Base-by-base conservation (phyloP, 2,888 invertebrate species). In the Hyppa rectilinea region DNA sequence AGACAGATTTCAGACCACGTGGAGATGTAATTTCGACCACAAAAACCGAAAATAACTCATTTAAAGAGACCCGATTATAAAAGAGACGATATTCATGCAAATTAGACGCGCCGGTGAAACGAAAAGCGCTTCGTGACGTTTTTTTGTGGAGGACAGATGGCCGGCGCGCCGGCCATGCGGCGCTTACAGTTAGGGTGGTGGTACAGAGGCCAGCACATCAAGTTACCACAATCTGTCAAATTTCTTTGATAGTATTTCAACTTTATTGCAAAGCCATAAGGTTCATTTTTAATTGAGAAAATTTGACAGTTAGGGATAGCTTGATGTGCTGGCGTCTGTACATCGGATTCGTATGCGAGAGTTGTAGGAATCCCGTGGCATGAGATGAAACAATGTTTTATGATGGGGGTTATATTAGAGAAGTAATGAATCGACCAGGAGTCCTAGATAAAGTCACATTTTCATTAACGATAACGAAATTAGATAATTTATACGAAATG, bases 61-160 rank as follows among this genome's bases (percentile, higher is more conserved):
- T 78, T 78, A 83, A 83, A 84, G 67, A 73, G 80, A 78, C 20
- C 53, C 71, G 71, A 76, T 84, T 77, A 75, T 74, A 78, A 81
- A 77, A 61, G 68, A 82, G 72, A 71, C 61, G 71, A 75, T 80
- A 82, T 80, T 81, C 80, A 87, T 88, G 86, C 86, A 88, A 88
- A 88, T 88, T 78, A 80, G 67, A 52, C 62, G 68, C 23, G 23
- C 62, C 55, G 10, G 59, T 72, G 69, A 71, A 77, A 78, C 58
- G 61, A 71, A 84, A 83, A 80, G 55, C 75, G 73, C 50, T 65
- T 52, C 62, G 70, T 60, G 81, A 81, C 68, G 66, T 79, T 77
- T 83, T 81, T 84, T 84, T 81, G 64, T 64, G 20, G 43, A 23
- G 47, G 62, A 78, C 87, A 88, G 86, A 86, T 87, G 88, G 85